Conservation (phyloP, 2,888 invertebrate genomes). For the Hypena proboscidalis region DNA sequence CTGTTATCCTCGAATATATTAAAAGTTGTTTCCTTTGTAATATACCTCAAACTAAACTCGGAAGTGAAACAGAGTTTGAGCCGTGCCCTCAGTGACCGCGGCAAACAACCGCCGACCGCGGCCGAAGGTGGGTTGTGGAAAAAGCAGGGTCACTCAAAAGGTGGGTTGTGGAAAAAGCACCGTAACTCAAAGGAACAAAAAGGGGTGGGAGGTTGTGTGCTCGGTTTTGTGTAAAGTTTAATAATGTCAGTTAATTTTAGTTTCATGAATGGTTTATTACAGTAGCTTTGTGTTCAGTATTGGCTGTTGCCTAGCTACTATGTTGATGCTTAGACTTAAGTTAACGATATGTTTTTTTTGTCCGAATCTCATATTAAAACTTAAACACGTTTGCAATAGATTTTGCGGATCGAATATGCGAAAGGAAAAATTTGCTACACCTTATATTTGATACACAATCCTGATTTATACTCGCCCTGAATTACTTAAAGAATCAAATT, state of each 20-base stretch:
- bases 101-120: constrained; percentile 10
- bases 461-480: too few species aligned
- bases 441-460: too few species aligned
- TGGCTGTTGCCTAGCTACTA: too few species aligned
- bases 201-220: constrained; percentile 1
- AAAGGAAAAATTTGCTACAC: too few species aligned
- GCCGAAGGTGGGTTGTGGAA: constrained; percentile 10
- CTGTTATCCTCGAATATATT: background rate
- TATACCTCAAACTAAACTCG: background rate
- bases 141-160: constrained; percentile 11
- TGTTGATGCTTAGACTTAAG: too few species aligned
- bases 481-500: too few species aligned
- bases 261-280: constrained; percentile 5
- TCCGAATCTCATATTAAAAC: too few species aligned
- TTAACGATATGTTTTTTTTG: too few species aligned
- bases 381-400: too few species aligned
- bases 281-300: too few species aligned
- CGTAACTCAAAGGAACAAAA: background rate
- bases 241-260: constrained; percentile 12
- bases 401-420: too few species aligned
- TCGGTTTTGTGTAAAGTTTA: constrained; percentile 12
- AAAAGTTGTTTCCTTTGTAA: background rate
- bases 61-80: constrained; percentile 13
- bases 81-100: constrained; percentile 1
- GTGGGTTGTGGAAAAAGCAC: constrained; percentile 8